Percentiles rank a stretch among this genome's conserved stretches.
These are phyloP conservation scores for Moxostoma hubbsi DNA, from an alignment of 2,797 vertebrate species.

Conservation along the genomic window DNA sequence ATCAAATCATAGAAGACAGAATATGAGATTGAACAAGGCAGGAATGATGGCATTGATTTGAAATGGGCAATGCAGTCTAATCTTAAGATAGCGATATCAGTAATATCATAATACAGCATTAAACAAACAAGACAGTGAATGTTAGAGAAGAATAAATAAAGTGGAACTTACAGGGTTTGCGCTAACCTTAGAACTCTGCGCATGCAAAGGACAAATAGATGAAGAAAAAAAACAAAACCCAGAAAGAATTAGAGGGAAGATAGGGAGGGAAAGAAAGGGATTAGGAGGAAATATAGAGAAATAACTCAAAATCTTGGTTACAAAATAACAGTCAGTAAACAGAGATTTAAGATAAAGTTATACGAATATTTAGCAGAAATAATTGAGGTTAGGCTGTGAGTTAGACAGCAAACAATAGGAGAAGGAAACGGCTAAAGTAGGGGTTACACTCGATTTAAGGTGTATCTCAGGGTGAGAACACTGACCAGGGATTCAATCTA, in stretches of 20 bases:
- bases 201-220: slow-evolving; percentile 89
- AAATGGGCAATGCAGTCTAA: not conserved
- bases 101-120: slow-evolving; percentile 1
- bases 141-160: slow-evolving; percentile 77
- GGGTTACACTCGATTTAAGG: not conserved
- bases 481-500: not conserved
- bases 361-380: not conserved
- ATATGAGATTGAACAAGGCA: not conserved
- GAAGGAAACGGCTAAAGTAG: slow-evolving; percentile 2
- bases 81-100: not conserved
- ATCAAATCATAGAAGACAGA: not conserved
- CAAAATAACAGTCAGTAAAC: slow-evolving; percentile 59
- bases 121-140: slow-evolving; percentile 28
- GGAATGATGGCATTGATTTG: not conserved
- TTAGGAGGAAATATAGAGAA: slow-evolving; percentile 65
- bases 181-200: slow-evolving; percentile 99
- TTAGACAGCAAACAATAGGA: slow-evolving; percentile 7
- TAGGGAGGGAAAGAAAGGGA: slow-evolving; percentile 76
- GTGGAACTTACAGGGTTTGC: slow-evolving; percentile 92
- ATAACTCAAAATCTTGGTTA: slow-evolving; percentile 58
- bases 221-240: slow-evolving; percentile 80
- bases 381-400: slow-evolving; percentile 21
- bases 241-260: slow-evolving; percentile 84
- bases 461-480: not conserved
- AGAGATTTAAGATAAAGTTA: slow-evolving; percentile 14